Evolutionary conservation across 2,888 invertebrate genomes (phyloP), one percentile per base, ranked within the genome.

Genomic region (Ectemnius continuus): DNA sequence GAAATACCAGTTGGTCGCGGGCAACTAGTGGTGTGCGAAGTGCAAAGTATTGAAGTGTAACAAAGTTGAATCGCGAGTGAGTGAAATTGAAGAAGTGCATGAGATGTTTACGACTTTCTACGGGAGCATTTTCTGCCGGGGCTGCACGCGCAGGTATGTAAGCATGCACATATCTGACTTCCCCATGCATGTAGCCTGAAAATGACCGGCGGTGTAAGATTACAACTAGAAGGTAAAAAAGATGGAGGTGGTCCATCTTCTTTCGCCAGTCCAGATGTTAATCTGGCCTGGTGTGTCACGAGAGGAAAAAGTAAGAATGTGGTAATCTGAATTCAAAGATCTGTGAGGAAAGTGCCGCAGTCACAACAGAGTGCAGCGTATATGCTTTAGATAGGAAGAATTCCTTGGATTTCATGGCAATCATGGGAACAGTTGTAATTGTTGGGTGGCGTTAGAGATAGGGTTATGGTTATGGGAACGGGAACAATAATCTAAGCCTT

Each of bases 251-350:
- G 68, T 63, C 75, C 78, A 75, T 61, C 69, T 72, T 67, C 79
- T 75, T 67, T 75, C 56, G 58, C 67, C 77, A 69, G 75, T 78
- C 62, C 71, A 78, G 79, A 79, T 79, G 72, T 72, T 70, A 73
- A 82, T 82, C 80, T 80, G 36, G 36, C 36, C 36, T 36, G 36
- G 36, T 36, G 36, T 60, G 63, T 58, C 56, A 23, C 23, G 23
- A 71, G 69, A 75, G 63, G 73, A 79, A 79, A 82, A 79, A 79
- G 75, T 76, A 82, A 83, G 83, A 82, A 82, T 83, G 82, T 70
- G 65, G 81, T 82, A 82, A 82, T 82, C 82, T 82, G 72, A 70
- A 79, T 80, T 83, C 77, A 81, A 81, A 81, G 74, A 79, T 83
- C 83, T 80, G 81, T 48, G 71, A 63, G 69, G 66, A 60, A 57